A percentile compares a stretch with the other conserved stretches of the same genome.
Conservation (phyloP, 2,888 invertebrate genomes). For the Volucella bombylans region DNA sequence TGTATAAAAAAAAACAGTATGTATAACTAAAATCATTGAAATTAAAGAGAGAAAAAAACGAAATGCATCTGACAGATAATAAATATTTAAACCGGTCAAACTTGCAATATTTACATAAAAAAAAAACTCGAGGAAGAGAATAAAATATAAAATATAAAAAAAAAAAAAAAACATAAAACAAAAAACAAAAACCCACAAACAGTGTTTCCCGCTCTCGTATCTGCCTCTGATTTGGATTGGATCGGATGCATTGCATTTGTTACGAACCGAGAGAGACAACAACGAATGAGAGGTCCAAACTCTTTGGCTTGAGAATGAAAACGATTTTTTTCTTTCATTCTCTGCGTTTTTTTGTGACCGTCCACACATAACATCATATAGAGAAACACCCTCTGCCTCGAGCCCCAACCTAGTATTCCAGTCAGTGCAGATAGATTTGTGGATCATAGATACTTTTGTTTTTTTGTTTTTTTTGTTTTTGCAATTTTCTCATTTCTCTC, state of each 20-base stretch:
- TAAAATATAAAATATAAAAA: conserved; percentile 10
- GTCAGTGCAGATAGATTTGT: conserved; percentile 45
- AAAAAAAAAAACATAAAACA: conserved; percentile 32
- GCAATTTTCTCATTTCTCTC: conserved; percentile 21
- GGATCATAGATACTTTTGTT: conserved; percentile 51
- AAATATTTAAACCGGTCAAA: conserved; percentile 65
- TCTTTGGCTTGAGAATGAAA: conserved; percentile 44
- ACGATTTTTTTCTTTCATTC: conserved; percentile 13
- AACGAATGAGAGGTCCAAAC: conserved; percentile 39
- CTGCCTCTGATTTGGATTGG: conserved; percentile 23
- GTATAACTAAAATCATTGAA: conserved; percentile 24
- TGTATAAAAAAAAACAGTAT: conserved; percentile 21
- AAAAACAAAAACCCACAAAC: conserved; percentile 2
- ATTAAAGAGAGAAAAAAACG: conserved; percentile 19
- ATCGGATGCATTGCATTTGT: conserved; percentile 49
- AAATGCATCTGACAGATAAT: conserved; percentile 54
- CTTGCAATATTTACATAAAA: conserved; percentile 68
- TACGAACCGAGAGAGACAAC: conserved; percentile 28
- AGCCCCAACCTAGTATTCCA: background rate
- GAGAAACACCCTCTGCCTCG: conserved; percentile 28
- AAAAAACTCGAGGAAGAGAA: conserved; percentile 41
- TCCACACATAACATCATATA: conserved; percentile 35
- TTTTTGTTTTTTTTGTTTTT: conserved; percentile 1
- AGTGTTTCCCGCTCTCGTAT: conserved; percentile 59
- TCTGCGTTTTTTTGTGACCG: conserved; percentile 52